Conservation (phyloP, 2,113 vertebrate species). For the Passer montanus region DNA sequence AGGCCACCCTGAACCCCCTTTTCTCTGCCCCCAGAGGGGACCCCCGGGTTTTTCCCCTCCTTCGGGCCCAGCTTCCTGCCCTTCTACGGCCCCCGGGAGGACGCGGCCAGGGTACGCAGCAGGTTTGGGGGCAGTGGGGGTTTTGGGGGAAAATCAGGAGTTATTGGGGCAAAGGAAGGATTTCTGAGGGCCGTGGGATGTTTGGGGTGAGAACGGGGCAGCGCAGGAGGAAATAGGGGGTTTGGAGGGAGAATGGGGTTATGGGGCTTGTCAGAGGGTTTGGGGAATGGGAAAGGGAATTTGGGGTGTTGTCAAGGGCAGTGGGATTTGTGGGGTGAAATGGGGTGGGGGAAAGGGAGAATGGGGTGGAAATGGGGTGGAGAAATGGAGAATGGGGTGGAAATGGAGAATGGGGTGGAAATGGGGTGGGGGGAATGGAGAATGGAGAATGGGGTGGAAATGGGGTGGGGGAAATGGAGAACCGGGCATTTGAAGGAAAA, state of each 20-base stretch:
- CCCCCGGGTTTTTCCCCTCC: slow-evolving; percentile 60
- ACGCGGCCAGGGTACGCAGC: background rate
- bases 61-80: slow-evolving; percentile 73
- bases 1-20: background rate
- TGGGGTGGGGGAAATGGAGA: too few species aligned
- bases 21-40: slow-evolving; percentile 4
- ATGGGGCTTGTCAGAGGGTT: background rate
- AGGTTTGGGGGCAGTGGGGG: rapidly evolving
- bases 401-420: background rate
- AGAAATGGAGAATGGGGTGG: background rate
- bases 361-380: background rate
- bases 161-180: background rate
- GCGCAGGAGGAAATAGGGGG: rapidly evolving
- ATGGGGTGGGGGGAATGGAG: background rate
- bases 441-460: background rate
- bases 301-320: background rate
- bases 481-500: background rate
- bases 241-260: background rate
- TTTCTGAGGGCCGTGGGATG: background rate
- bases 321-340: background rate
- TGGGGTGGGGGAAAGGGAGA: background rate
- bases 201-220: background rate
- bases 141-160: rapidly evolving
- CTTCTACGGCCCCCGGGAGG: background rate
- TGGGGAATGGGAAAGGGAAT: background rate